Percentiles rank a stretch among this genome's conserved stretches.
phyloP scores from a whole-genome alignment of 2,888 invertebrate species.

The Idaea straminata region DNA sequence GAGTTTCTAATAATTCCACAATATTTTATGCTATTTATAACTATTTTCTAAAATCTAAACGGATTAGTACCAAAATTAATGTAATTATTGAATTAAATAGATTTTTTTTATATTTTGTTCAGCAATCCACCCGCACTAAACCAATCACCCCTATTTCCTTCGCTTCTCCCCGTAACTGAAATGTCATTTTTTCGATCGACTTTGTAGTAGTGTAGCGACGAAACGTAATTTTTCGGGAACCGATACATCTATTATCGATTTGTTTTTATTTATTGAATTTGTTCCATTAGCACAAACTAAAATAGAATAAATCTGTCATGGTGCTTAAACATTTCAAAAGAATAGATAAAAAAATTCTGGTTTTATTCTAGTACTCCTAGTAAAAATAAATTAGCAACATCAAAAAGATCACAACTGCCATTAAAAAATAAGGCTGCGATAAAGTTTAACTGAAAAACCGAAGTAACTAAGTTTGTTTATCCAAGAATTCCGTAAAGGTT shows the following conservation, averaged over 20 bases:
- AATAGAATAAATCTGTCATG: too few relatives aligned
- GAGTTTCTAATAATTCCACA: slow-evolving; percentile 11
- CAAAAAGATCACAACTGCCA: too few relatives aligned
- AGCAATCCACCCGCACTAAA: slow-evolving; percentile 51
- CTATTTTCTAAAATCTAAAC: slow-evolving; percentile 28
- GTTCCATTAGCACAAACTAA: not conserved
- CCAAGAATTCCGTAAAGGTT: too few relatives aligned
- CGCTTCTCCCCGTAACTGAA: slow-evolving; percentile 55
- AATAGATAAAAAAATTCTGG: not conserved
- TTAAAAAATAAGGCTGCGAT: too few relatives aligned
- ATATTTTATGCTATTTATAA: slow-evolving; percentile 16
- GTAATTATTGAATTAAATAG: slow-evolving; percentile 46
- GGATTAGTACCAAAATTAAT: slow-evolving; percentile 36
- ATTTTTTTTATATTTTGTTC: slow-evolving; percentile 47
- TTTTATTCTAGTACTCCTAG: too few relatives aligned
- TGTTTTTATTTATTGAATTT: not conserved
- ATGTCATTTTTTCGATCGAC: slow-evolving; percentile 71
- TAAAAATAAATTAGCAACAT: too few relatives aligned
- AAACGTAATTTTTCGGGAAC: not conserved
- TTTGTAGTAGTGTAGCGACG: slow-evolving; percentile 33
- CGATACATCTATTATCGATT: not conserved
- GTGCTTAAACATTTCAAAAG: too few relatives aligned
- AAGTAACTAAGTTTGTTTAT: too few relatives aligned
- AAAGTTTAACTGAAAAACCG: too few relatives aligned
- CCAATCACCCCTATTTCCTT: slow-evolving; percentile 47